Percentiles rank a stretch among this genome's conserved stretches.
phyloP scores from a whole-genome alignment of 1,140 invertebrate genomes.

The Pseudachorutes palmiensis region DNA sequence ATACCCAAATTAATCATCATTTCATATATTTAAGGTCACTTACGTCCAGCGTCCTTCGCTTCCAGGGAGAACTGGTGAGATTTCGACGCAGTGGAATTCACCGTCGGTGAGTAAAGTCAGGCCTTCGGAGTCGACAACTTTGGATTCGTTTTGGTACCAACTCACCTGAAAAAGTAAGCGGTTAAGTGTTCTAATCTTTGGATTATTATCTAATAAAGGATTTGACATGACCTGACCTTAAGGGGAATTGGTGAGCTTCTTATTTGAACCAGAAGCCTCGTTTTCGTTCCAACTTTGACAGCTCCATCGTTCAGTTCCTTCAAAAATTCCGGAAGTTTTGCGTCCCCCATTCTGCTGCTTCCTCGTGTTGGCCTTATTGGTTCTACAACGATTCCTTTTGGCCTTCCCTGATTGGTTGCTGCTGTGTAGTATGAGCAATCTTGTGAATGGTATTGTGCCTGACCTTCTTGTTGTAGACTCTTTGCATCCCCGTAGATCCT shows the following conservation, averaged over 20 bases:
- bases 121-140: neutral
- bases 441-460: neutral
- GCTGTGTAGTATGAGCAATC: neutral
- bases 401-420: neutral
- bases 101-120: conserved; percentile 14
- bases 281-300: conserved; percentile 74
- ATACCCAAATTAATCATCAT: too few relatives aligned
- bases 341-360: conserved; percentile 43
- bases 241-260: conserved; percentile 63
- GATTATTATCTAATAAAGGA: too few relatives aligned
- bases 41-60: conserved; percentile 35
- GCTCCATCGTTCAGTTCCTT: conserved; percentile 66
- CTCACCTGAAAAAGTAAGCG: conserved; percentile 5
- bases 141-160: conserved; percentile 12
- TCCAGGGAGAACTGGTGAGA: conserved; percentile 22
- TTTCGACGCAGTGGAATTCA: conserved; percentile 25
- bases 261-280: conserved; percentile 72
- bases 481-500: neutral
- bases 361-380: neutral
- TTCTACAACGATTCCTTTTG: neutral
- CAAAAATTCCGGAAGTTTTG: conserved; percentile 55
- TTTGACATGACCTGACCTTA: conserved; percentile 58
- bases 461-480: neutral
- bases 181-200: too few relatives aligned
- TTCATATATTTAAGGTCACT: neutral